These are phyloP conservation scores for Callosobruchus maculatus DNA, from an alignment of 2,888 invertebrate species.

Conservation along the genomic window DNA sequence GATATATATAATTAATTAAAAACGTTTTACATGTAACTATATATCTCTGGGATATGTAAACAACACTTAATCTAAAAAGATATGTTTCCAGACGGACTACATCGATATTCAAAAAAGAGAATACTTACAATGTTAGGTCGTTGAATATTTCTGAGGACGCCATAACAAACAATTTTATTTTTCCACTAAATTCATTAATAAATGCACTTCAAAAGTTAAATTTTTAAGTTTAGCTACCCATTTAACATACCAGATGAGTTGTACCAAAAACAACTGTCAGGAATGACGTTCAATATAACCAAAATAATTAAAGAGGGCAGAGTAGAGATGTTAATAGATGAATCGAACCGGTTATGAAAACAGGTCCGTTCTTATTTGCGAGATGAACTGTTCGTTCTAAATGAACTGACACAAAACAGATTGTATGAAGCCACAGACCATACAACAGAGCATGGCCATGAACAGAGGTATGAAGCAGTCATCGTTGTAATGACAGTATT, in stretches of 20 bases:
- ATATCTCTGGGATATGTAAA: not conserved
- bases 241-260: not conserved
- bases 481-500: too few relatives aligned
- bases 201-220: not conserved
- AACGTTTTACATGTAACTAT: not conserved
- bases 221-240: not conserved
- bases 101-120: not conserved
- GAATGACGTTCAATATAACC: not conserved
- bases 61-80: not conserved
- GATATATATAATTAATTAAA: not conserved
- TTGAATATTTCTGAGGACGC: constrained; percentile 34
- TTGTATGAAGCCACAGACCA: too few relatives aligned
- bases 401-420: too few relatives aligned
- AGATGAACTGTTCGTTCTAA: too few relatives aligned
- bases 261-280: not conserved
- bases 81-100: not conserved
- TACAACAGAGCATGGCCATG: too few relatives aligned
- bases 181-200: not conserved
- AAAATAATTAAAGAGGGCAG: not conserved
- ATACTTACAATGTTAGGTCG: constrained; percentile 37
- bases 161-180: constrained; percentile 15
- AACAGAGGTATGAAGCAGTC: too few relatives aligned
- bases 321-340: too few relatives aligned
- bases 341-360: too few relatives aligned
- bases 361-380: too few relatives aligned